A percentile compares a stretch with the other conserved stretches of the same genome.
These are phyloP conservation scores for Spialia ferax DNA, from an alignment of 2,888 invertebrate species.

Conservation along the genomic window DNA sequence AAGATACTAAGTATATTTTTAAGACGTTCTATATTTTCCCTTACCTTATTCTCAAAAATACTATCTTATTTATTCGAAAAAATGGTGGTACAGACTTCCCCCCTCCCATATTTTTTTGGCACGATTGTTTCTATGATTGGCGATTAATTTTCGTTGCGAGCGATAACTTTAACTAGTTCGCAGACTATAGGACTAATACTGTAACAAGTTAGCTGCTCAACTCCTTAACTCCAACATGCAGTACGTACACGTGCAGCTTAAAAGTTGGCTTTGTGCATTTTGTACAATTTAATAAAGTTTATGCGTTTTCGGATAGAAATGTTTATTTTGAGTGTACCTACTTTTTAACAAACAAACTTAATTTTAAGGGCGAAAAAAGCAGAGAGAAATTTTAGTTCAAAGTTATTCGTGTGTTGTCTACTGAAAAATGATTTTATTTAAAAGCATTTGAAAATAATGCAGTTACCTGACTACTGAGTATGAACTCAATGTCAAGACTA, in stretches of 20 bases:
- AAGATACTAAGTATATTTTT: too few relatives aligned
- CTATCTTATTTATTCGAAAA: too few relatives aligned
- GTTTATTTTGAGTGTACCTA: neutral
- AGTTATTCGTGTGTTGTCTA: neutral
- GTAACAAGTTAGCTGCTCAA: slow-evolving; percentile 15
- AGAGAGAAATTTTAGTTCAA: neutral
- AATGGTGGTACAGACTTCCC: too few relatives aligned
- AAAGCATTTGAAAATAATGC: too few relatives aligned
- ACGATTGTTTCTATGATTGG: too few relatives aligned
- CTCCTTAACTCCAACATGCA: slow-evolving; percentile 21
- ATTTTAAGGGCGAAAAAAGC: neutral
- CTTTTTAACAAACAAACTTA: neutral
- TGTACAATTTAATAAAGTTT: slow-evolving; percentile 19
- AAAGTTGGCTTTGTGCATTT: slow-evolving; percentile 33
- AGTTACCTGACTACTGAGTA: too few relatives aligned
- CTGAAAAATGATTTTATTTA: neutral
- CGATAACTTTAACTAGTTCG: neutral
- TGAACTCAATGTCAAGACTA: too few relatives aligned
- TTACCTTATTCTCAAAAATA: too few relatives aligned
- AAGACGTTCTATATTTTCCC: too few relatives aligned
- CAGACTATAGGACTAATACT: neutral
- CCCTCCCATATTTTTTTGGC: too few relatives aligned
- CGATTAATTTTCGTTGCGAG: too few relatives aligned
- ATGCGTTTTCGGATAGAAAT: slow-evolving; percentile 9
- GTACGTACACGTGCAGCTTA: slow-evolving; percentile 27